These are phyloP conservation scores for Papilio glaucus DNA, from an alignment of 1,140 invertebrate species.

Conservation along the genomic window DNA sequence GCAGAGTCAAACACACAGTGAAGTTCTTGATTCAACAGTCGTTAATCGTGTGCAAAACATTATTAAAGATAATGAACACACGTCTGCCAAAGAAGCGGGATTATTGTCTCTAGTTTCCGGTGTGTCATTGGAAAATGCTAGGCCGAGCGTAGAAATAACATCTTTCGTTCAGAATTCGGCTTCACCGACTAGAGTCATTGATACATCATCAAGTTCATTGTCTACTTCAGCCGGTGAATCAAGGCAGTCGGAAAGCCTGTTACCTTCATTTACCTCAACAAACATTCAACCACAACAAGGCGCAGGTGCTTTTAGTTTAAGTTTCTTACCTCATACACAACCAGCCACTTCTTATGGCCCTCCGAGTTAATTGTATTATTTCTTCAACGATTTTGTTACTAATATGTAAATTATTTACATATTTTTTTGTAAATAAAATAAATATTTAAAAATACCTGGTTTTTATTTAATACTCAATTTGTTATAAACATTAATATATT, in stretches of 20 bases:
- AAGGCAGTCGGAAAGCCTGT: conserved; percentile 44
- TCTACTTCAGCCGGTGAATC: conserved; percentile 43
- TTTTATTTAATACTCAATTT: conserved; percentile 27
- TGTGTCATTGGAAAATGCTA: conserved; percentile 66
- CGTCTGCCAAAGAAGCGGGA: conserved; percentile 62
- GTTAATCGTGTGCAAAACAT: conserved; percentile 65
- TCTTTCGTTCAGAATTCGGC: conserved; percentile 71
- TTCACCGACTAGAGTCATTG: conserved; percentile 4
- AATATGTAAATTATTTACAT: conserved; percentile 46
- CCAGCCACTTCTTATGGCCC: conserved; percentile 53
- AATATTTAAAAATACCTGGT: conserved; percentile 38
- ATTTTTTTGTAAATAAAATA: conserved; percentile 58
- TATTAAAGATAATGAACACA: conserved; percentile 70
- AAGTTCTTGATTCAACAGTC: conserved; percentile 67
- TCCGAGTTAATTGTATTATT: conserved; percentile 47
- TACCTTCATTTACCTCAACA: conserved; percentile 40
- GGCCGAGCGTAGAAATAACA: conserved; percentile 71
- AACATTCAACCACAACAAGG: conserved; percentile 30
- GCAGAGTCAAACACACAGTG: conserved; percentile 48
- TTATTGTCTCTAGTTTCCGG: conserved; percentile 71
- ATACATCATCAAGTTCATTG: conserved; percentile 32
- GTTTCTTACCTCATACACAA: conserved; percentile 50
- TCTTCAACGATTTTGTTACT: conserved; percentile 7
- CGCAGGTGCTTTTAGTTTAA: conserved; percentile 28
- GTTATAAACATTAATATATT: neutral